phyloP scores from a whole-genome alignment of 2,888 invertebrate species.

The Andrena camellia region DNA sequence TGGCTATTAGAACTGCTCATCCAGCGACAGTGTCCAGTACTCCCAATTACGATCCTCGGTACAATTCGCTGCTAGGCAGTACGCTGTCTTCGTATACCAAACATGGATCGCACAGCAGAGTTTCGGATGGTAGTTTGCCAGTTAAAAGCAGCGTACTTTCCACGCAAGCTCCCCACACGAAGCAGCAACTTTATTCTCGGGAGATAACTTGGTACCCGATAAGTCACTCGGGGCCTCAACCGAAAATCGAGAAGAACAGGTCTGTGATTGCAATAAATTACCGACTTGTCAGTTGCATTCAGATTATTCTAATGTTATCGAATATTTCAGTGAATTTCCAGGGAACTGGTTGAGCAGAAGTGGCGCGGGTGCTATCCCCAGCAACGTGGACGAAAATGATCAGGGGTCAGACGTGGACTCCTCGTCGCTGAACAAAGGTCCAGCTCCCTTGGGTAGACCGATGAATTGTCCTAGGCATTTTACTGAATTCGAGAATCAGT shows the following conservation, averaged over 20 bases:
- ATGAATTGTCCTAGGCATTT: slow-evolving; percentile 78
- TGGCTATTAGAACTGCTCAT: slow-evolving; percentile 79
- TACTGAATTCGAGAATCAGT: slow-evolving; percentile 80
- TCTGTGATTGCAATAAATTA: slow-evolving; percentile 30
- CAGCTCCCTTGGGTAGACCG: slow-evolving; percentile 80
- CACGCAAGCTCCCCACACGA: slow-evolving; percentile 80
- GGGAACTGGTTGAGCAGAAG: slow-evolving; percentile 82
- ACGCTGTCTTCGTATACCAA: slow-evolving; percentile 83
- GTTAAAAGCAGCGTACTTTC: slow-evolving; percentile 74
- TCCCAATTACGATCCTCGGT: slow-evolving; percentile 84
- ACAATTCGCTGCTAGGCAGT: slow-evolving; percentile 81
- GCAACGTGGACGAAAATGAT: slow-evolving; percentile 82
- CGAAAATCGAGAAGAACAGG: slow-evolving; percentile 82
- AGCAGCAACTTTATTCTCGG: slow-evolving; percentile 82
- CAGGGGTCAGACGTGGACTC: slow-evolving; percentile 80
- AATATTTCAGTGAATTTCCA: slow-evolving; percentile 76
- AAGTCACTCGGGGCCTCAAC: slow-evolving; percentile 79
- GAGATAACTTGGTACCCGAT: slow-evolving; percentile 83
- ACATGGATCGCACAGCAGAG: slow-evolving; percentile 76
- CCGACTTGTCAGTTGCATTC: background rate
- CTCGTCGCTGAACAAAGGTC: slow-evolving; percentile 73
- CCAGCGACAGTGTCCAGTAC: slow-evolving; percentile 80
- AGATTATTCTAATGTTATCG: background rate
- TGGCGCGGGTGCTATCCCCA: slow-evolving; percentile 79
- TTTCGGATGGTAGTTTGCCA: slow-evolving; percentile 69